Conservation (phyloP, 2,797 vertebrate species). For the Tadarida brasiliensis region DNA sequence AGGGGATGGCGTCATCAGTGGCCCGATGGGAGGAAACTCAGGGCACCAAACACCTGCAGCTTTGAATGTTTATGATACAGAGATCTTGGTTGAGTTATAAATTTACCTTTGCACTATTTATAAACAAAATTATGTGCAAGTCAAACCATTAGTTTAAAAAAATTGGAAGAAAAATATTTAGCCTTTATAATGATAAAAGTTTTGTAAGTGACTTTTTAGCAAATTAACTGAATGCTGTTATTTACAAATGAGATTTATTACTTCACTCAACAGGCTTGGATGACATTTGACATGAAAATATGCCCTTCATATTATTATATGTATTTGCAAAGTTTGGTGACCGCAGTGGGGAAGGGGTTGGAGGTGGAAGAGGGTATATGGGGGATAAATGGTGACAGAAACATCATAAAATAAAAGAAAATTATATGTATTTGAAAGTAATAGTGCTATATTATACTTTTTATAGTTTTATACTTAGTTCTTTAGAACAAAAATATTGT, state of each 20-base stretch:
- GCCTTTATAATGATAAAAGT: background rate
- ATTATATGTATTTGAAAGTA: background rate
- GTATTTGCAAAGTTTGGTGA: background rate
- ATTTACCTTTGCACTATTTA: background rate
- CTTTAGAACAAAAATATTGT: background rate
- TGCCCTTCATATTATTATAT: background rate
- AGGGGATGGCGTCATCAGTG: background rate
- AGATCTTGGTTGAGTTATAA: background rate
- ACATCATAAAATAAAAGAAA: background rate
- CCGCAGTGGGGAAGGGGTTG: background rate
- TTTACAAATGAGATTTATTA: background rate
- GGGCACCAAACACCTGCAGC: background rate
- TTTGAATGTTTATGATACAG: background rate
- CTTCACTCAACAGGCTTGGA: background rate
- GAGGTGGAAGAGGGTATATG: background rate
- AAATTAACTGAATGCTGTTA: slow-evolving; percentile 16
- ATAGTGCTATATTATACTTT: background rate
- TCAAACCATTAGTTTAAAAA: background rate
- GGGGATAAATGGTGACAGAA: background rate
- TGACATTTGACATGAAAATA: background rate
- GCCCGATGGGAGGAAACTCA: fast-evolving
- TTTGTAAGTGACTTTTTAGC: background rate
- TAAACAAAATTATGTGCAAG: background rate
- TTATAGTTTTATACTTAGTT: background rate
- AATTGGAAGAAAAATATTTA: background rate